Percentiles rank a stretch among this genome's conserved stretches.
These are phyloP conservation scores for Leuciscus waleckii DNA, from an alignment of 2,797 vertebrate species.

Conservation along the genomic window DNA sequence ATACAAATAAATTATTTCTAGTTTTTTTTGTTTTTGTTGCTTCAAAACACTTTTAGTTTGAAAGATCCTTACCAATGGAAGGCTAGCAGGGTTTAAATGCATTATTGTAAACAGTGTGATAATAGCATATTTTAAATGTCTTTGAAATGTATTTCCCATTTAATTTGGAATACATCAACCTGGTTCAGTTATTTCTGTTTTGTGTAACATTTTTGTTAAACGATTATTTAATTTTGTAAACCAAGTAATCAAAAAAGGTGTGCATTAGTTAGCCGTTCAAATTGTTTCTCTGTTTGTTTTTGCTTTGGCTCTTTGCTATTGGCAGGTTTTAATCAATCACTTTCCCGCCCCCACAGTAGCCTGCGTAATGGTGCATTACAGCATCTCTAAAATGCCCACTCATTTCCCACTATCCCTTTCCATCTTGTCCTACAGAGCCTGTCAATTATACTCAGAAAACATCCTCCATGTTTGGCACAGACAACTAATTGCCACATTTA, in stretches of 20 bases:
- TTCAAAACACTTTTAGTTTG: background rate
- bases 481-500: background rate
- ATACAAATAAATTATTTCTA: background rate
- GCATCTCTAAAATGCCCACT: conserved; percentile 9
- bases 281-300: background rate
- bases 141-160: background rate
- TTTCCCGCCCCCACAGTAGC: background rate
- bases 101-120: background rate
- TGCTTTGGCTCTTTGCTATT: conserved; percentile 4
- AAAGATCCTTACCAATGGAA: background rate
- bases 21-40: background rate
- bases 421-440: background rate
- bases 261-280: background rate
- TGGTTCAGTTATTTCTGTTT: background rate
- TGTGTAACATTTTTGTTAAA: background rate
- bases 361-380: background rate
- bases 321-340: background rate
- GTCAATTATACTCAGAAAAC: background rate
- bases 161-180: background rate
- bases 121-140: background rate
- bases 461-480: background rate
- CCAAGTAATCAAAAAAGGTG: background rate
- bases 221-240: background rate
- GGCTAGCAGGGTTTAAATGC: background rate
- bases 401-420: background rate